Conservation (phyloP, 2,797 vertebrate genomes). For the Crocodylus rhombifer region DNA sequence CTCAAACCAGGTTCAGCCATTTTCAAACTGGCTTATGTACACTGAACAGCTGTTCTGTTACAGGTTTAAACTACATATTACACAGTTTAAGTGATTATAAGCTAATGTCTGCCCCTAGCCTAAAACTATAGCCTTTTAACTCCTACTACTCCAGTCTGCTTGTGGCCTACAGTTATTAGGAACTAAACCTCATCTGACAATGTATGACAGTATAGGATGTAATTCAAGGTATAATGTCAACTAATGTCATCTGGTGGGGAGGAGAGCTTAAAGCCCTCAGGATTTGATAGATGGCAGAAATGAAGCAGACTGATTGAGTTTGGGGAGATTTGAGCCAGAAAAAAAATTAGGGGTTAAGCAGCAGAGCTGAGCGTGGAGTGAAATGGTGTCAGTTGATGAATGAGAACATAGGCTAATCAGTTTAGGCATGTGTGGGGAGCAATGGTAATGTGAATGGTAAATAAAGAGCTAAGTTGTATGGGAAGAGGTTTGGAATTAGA, state of each 20-base stretch:
- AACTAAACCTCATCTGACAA: background rate
- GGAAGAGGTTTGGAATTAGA: background rate
- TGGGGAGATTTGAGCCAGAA: background rate
- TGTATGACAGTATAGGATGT: background rate
- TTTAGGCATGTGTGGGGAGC: background rate
- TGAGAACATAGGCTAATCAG: background rate
- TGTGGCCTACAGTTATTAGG: background rate
- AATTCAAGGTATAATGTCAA: background rate
- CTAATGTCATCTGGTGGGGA: background rate
- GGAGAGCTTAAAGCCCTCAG: background rate
- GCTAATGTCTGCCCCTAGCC: no score
- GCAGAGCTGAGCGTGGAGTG: background rate
- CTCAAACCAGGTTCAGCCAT: no score
- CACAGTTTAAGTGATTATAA: no score
- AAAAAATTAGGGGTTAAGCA: background rate
- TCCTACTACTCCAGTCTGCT: no score
- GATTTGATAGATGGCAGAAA: background rate
- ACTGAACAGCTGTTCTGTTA: no score
- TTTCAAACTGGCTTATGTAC: no score
- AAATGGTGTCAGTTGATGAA: background rate
- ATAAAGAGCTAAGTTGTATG: background rate
- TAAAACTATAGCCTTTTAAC: no score
- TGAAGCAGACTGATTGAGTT: background rate
- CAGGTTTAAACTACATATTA: no score
- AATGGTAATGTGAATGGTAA: accelerated